Evolutionary conservation across 2,888 invertebrate genomes (phyloP).

Genomic region (Oscheius sp.): DNA sequence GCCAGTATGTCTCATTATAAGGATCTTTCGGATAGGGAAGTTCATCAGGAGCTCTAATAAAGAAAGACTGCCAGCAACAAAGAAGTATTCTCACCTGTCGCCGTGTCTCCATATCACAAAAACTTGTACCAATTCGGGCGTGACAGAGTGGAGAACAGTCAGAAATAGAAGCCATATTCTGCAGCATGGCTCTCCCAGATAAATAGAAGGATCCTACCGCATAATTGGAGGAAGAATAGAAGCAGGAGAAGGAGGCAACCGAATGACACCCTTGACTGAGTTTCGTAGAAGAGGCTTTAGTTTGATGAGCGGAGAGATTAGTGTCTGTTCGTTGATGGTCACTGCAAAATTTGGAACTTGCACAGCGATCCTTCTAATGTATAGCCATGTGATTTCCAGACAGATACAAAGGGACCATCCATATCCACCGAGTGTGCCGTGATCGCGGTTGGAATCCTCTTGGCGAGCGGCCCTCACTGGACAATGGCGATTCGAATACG

Average conservation of each 20-base stretch:
- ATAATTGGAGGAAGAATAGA: not conserved
- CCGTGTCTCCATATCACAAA: slow-evolving; percentile 79
- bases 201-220: not conserved
- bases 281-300: not conserved
- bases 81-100: not conserved
- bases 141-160: not conserved
- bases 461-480: slow-evolving; percentile 16
- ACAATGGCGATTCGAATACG: slow-evolving; percentile 35
- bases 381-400: not conserved
- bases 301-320: too few species aligned
- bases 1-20: slow-evolving; percentile 47
- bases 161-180: not conserved
- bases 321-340: too few species aligned
- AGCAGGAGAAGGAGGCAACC: not conserved
- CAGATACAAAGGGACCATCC: not conserved
- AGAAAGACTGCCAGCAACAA: too few species aligned
- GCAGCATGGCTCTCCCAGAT: not conserved
- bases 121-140: slow-evolving; percentile 4
- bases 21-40: slow-evolving; percentile 53
- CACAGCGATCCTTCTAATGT: too few species aligned
- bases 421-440: slow-evolving; percentile 7
- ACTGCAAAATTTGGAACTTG: too few species aligned
- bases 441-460: slow-evolving; percentile 17
- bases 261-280: slow-evolving; percentile 18
- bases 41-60: slow-evolving; percentile 40